Percentiles rank a stretch among this genome's conserved stretches.
phyloP scores from a whole-genome alignment of 2,888 invertebrate species.

The Drosophila imparisetae region DNA sequence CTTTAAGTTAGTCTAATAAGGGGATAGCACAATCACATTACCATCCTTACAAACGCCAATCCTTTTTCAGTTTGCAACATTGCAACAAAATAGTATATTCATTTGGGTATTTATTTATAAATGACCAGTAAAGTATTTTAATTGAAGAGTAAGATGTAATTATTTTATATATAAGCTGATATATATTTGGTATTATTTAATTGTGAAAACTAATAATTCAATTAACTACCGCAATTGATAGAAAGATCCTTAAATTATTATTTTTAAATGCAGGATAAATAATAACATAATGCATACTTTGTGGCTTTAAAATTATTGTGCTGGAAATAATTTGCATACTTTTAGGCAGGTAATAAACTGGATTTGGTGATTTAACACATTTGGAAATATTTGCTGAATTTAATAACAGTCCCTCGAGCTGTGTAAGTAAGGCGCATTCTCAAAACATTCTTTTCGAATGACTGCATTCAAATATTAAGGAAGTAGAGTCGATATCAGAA shows the following conservation, averaged over 20 bases:
- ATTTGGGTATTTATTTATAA: neutral
- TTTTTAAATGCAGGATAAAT: neutral
- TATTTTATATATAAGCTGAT: neutral
- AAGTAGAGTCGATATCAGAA: neutral
- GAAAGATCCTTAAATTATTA: neutral
- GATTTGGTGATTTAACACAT: neutral
- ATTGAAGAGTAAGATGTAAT: neutral
- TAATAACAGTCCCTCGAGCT: neutral
- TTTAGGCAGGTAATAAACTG: neutral
- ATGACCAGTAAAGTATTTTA: neutral
- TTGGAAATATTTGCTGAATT: neutral
- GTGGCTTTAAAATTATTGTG: neutral
- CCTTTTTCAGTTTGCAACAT: neutral
- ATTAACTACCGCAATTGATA: neutral
- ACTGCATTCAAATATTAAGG: neutral
- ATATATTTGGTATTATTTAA: neutral
- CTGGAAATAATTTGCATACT: neutral
- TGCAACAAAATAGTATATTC: neutral
- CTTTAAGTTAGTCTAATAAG: slow-evolving; percentile 50
- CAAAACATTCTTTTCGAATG: neutral
- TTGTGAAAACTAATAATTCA: neutral
- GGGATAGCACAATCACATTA: slow-evolving; percentile 48
- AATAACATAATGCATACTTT: neutral
- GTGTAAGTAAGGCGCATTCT: neutral
- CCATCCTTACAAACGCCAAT: slow-evolving; percentile 1